A percentile compares a stretch with the other conserved stretches of the same genome.
phyloP scores from a whole-genome alignment of 2,888 invertebrate species.

The Subacronicta megacephala region DNA sequence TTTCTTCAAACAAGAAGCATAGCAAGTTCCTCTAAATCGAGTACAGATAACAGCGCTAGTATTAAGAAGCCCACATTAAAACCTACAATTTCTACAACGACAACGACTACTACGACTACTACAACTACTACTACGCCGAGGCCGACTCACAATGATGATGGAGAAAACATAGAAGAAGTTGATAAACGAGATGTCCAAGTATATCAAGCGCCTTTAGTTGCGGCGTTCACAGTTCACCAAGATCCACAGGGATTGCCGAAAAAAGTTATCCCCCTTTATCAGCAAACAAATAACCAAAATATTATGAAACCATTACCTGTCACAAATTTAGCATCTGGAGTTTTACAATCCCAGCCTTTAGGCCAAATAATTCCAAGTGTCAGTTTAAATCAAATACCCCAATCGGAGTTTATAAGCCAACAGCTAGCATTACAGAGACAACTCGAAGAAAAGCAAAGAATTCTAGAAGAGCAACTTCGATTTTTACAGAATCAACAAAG shows the following conservation, averaged over 20 bases:
- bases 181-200: constrained; percentile 93
- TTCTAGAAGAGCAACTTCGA: constrained; percentile 92
- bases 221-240: constrained; percentile 96
- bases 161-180: constrained; percentile 92
- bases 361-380: constrained; percentile 53
- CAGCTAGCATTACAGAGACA: constrained; percentile 82
- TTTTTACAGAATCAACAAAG: constrained; percentile 91
- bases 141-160: constrained; percentile 92
- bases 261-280: constrained; percentile 93
- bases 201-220: constrained; percentile 94
- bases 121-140: constrained; percentile 91
- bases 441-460: constrained; percentile 91
- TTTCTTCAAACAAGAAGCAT: constrained; percentile 82
- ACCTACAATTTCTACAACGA: constrained; percentile 59
- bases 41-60: constrained; percentile 60
- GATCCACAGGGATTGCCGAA: constrained; percentile 94
- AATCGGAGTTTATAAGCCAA: constrained; percentile 74
- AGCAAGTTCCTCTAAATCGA: constrained; percentile 66
- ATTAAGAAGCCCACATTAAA: constrained; percentile 64
- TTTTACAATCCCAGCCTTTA: constrained; percentile 59
- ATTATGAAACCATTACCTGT: constrained; percentile 56
- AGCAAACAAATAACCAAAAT: constrained; percentile 75
- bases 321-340: constrained; percentile 58
- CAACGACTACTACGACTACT: constrained; percentile 84
- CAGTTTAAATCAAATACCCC: constrained; percentile 61